A percentile compares a stretch with the other conserved stretches of the same genome.
phyloP scores from a whole-genome alignment of 2,113 vertebrate species.

The Mohoua ochrocephala region DNA sequence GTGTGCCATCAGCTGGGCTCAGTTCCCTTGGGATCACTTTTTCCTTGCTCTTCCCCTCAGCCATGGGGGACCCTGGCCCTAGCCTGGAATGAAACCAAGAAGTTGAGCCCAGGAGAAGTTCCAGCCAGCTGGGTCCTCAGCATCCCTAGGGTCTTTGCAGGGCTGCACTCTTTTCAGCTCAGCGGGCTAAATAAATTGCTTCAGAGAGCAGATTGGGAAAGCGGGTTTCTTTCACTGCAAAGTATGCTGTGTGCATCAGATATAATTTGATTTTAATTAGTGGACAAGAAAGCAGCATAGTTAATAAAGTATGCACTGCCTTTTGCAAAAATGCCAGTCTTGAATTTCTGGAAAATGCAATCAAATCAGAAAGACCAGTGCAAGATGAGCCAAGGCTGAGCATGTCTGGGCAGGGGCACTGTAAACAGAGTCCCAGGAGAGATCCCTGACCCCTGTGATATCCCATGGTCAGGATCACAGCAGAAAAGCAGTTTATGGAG shows the following conservation, averaged over 20 bases:
- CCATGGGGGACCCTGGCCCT: not conserved
- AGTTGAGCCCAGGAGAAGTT: not conserved
- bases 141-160: not conserved
- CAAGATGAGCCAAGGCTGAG: not conserved
- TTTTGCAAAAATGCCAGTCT: not conserved
- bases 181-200: not conserved
- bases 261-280: slow-evolving; percentile 31
- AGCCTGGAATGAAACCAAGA: not conserved
- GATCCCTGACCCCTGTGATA: too few relatives aligned
- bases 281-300: not conserved
- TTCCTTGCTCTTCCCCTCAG: not conserved
- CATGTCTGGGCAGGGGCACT: not conserved
- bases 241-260: not conserved
- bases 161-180: not conserved
- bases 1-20: not conserved
- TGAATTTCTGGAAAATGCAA: not conserved
- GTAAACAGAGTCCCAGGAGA: not conserved
- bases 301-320: not conserved
- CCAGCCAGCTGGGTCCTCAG: not conserved
- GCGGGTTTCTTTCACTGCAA: not conserved
- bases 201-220: not conserved
- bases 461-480: not conserved
- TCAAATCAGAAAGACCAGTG: not conserved
- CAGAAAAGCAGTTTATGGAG: not conserved
- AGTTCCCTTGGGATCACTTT: not conserved